Evolutionary conservation across 2,113 vertebrate genomes (phyloP).

Genomic region (Columbina picui): DNA sequence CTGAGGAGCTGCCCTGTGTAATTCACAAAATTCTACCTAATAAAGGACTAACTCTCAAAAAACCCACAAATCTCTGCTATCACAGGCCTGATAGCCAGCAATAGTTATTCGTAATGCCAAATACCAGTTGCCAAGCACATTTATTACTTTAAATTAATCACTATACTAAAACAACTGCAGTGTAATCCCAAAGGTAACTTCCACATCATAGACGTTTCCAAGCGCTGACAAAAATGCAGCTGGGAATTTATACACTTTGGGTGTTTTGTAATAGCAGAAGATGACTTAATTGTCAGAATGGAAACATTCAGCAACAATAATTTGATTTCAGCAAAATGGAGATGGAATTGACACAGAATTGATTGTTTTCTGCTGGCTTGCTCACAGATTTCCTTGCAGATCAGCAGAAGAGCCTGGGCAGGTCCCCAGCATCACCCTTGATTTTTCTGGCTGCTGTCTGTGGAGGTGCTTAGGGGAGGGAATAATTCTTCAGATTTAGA

Average conservation of each 20-base stretch:
- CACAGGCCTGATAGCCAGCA: neutral
- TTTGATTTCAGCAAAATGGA: neutral
- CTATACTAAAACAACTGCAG: neutral
- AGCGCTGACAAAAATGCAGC: neutral
- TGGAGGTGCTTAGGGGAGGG: neutral
- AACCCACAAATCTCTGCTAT: neutral
- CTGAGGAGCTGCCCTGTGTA: accelerated
- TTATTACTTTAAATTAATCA: neutral
- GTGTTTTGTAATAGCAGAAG: neutral
- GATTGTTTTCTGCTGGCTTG: neutral
- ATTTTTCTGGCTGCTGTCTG: neutral
- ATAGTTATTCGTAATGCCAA: neutral
- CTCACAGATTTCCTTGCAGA: neutral
- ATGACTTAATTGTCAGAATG: neutral
- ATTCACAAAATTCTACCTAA: neutral
- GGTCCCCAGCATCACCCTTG: neutral
- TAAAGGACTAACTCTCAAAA: neutral
- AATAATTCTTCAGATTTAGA: neutral
- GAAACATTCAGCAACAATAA: neutral
- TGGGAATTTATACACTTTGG: neutral
- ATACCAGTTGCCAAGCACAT: neutral
- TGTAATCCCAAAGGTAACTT: neutral
- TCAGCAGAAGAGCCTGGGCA: neutral
- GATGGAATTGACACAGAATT: neutral
- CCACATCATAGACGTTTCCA: neutral